These are phyloP conservation scores for Anastrepha ludens DNA, from an alignment of 1,140 invertebrate species.

Conservation along the genomic window DNA sequence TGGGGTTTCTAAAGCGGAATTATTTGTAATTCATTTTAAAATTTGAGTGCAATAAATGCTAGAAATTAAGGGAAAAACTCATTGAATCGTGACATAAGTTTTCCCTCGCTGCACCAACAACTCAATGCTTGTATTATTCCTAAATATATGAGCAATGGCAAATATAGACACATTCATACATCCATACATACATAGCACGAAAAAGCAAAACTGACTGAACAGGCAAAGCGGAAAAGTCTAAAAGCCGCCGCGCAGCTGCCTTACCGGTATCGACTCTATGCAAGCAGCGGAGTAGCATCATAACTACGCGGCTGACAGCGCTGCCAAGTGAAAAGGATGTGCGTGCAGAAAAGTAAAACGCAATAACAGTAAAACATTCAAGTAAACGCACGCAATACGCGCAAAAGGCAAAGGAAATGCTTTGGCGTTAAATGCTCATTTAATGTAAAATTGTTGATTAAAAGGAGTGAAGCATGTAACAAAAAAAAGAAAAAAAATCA, in stretches of 20 bases:
- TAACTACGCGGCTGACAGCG: neutral
- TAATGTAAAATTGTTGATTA: too few relatives aligned
- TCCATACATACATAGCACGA: neutral
- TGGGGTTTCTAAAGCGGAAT: too few relatives aligned
- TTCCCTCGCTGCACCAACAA: too few relatives aligned
- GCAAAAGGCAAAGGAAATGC: neutral
- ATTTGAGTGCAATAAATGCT: too few relatives aligned
- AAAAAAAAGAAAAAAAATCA: neutral
- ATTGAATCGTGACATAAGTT: too few relatives aligned
- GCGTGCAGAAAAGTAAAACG: constrained; percentile 42
- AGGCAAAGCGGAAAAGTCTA: neutral
- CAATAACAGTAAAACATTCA: constrained; percentile 22
- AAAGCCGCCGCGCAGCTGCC: neutral
- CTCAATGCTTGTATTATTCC: too few relatives aligned
- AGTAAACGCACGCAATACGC: neutral
- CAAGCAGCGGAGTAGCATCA: neutral
- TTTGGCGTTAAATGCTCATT: neutral
- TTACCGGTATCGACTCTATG: neutral
- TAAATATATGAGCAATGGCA: too few relatives aligned
- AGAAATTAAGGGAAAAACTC: too few relatives aligned
- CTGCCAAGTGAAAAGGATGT: constrained; percentile 33
- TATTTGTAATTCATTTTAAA: too few relatives aligned
- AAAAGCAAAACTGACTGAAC: neutral
- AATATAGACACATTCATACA: neutral
- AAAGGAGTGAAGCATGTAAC: too few relatives aligned